A percentile compares a stretch with the other conserved stretches of the same genome.
These are phyloP conservation scores for Hydra vulgaris DNA, from an alignment of 30 jellyfish, hydroid and myxozoan species.

Conservation along the genomic window DNA sequence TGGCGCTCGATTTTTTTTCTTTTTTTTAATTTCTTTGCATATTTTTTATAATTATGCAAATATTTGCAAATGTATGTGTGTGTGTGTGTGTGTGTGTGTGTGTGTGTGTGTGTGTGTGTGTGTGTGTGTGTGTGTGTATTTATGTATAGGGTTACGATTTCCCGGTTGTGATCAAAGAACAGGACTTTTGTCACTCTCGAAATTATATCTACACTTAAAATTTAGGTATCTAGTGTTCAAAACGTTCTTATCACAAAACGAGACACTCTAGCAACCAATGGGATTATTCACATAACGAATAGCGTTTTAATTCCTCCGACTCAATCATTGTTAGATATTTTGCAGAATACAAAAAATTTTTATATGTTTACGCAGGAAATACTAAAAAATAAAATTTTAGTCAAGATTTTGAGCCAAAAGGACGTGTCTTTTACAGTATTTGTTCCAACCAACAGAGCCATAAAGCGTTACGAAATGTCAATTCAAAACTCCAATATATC, in stretches of 20 bases:
- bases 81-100: too few relatives aligned
- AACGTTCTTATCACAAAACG: neutral
- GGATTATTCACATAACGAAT: conserved; percentile 12
- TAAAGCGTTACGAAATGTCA: neutral
- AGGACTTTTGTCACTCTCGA: too few relatives aligned
- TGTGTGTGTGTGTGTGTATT: too few relatives aligned
- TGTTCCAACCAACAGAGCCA: conserved; percentile 24
- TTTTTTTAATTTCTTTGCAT: too few relatives aligned
- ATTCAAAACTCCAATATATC: neutral
- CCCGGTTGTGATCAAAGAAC: too few relatives aligned
- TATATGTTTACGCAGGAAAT: neutral
- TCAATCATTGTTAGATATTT: neutral
- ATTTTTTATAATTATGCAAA: too few relatives aligned
- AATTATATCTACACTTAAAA: too few relatives aligned
- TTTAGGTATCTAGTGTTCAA: conserved; percentile 27
- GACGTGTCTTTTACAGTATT: conserved; percentile 3
- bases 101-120: too few relatives aligned
- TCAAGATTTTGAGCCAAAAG: neutral
- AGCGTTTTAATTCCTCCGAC: conserved; percentile 14
- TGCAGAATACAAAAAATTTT: neutral
- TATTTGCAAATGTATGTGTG: too few relatives aligned
- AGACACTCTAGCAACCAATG: conserved; percentile 19
- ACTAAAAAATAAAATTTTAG: neutral
- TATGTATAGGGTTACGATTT: too few relatives aligned
- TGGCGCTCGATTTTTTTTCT: too few relatives aligned